Evolutionary conservation across 2,113 vertebrate genomes (phyloP), one percentile per base, ranked within the genome.

Genomic region (Stigmatopora nigra): DNA sequence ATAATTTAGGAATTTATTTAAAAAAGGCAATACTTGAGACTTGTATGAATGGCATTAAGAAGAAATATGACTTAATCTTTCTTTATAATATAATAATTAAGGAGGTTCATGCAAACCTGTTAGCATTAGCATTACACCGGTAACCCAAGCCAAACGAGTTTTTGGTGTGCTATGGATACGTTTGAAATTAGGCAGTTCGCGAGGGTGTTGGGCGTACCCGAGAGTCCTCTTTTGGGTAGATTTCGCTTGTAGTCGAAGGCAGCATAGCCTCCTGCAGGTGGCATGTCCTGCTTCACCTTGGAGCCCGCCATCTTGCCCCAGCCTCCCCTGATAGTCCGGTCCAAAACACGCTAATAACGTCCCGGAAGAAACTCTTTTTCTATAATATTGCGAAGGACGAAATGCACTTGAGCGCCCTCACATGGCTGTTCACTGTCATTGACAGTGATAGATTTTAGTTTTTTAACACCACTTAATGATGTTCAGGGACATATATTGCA

Each of bases 281-380:
- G 86, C 93, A 96, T 94, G 93, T 98, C 95, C 94, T 98, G 95
- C 90, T 94, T 97, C 95, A 98, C 95, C 95, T 97, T 97, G 84
- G 88, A 86, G 25, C 89, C 86, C 85, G 94, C 92, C 95, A 97
- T 97, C 36, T 87, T 91, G 10, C 74, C 61, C 63, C 35, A 0
- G 67, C 66, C 36, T 48, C 35, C 61, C 7, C 59, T 12, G 25
- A 41, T 7, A 7, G 51, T 20, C 51, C 2, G 6, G 14, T 12
- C 47, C 35, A 31, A 61, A 71, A 68, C 70, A 78, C 16, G 31
- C 19, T 7, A 63, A 25, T 76, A 73, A 81, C 79, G 70, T 77
- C 65, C 70, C 15, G 0, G 0, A n/a, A 1, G 1, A 0, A 0
- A 2, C 16, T 41, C 7, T 36, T 69, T 82, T 72, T 8, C 1